Base-by-base conservation (phyloP, 2,113 vertebrate species). In the Polypterus bichir region DNA sequence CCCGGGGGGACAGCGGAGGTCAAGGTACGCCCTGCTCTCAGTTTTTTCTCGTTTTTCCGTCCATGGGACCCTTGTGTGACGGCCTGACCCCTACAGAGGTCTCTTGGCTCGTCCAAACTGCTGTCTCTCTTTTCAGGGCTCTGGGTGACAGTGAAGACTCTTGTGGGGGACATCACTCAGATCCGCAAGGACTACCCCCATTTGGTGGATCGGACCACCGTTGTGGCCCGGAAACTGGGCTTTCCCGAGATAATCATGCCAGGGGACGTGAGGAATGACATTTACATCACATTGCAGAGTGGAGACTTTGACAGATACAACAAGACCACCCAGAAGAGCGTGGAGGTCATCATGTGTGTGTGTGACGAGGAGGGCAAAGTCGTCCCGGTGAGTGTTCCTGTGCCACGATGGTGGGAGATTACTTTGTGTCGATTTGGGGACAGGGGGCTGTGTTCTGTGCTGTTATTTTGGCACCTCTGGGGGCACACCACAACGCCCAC, bases 231-330 rank as follows among this genome's bases (percentile, higher is more conserved):
- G 61, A 99, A 99, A 66, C 78, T 98, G 72, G 96, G 96, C 67
- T 99, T 99, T 76, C 96, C 96, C 1, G 96, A 99, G 80, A 97
- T 99, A 73, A 99, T 99, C 64, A 99, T 99, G 96, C 96, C 96
- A 59, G 96, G 96, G 44, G 95, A 98, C 66, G 86, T 99, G 63
- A 90, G 96, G 70, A 99, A 99, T 46, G 96, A 99, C 76, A 97
- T 99, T 74, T 99, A 99, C 74, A 84, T 99, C 66, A 99, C 92
- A 3, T 63, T 99, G 67, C 67, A 90, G 47, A 78, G 83, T 2
- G 96, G 95, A 27, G 95, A 98, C 82, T 97, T 97, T 54, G 96
- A 99, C 85, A 97, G 94, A 65, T 97, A 93, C 83, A 97, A 92
- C 79, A 97, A 97, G 85, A 97, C 95, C 47, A 92, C 91, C 0